phyloP scores from a whole-genome alignment of 2,797 vertebrate genomes.

The Agapornis canus region DNA sequence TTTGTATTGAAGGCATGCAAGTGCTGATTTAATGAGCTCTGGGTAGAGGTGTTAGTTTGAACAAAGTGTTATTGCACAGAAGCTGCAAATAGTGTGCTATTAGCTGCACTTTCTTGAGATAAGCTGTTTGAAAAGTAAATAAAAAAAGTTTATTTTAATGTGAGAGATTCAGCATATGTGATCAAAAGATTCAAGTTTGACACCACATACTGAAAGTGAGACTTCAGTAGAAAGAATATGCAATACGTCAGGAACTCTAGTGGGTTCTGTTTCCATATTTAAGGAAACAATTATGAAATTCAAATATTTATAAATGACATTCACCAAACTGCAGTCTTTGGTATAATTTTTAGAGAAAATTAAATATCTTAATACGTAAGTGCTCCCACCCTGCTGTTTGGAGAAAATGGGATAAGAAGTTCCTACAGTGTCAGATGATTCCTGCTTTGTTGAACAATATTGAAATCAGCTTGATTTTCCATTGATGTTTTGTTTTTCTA shows the following conservation, averaged over 20 bases:
- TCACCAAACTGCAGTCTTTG: neutral
- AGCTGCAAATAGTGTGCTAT: constrained; percentile 13
- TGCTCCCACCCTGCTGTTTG: constrained; percentile 13
- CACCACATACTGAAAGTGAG: neutral
- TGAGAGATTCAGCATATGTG: neutral
- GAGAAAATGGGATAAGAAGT: constrained; percentile 50
- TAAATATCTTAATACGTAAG: constrained; percentile 7
- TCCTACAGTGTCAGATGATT: constrained; percentile 57
- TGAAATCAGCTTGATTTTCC: constrained; percentile 69
- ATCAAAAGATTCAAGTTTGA: constrained; percentile 24
- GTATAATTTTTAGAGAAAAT: constrained; percentile 27
- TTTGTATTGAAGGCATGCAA: neutral
- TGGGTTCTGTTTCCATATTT: neutral
- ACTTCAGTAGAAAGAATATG: neutral
- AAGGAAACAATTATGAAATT: constrained; percentile 10
- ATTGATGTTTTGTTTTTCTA: constrained; percentile 63
- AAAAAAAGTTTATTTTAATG: neutral
- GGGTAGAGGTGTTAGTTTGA: constrained; percentile 24
- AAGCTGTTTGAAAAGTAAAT: constrained; percentile 40
- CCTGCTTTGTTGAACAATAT: constrained; percentile 56
- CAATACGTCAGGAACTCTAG: neutral
- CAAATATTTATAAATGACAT: constrained; percentile 19
- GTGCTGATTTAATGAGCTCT: constrained; percentile 47
- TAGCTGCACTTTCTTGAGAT: neutral
- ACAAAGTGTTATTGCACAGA: neutral